Percentiles rank a stretch among this genome's conserved stretches.
These are phyloP conservation scores for Dasysyrphus tricinctus DNA, from an alignment of 2,888 invertebrate species.

Conservation along the genomic window DNA sequence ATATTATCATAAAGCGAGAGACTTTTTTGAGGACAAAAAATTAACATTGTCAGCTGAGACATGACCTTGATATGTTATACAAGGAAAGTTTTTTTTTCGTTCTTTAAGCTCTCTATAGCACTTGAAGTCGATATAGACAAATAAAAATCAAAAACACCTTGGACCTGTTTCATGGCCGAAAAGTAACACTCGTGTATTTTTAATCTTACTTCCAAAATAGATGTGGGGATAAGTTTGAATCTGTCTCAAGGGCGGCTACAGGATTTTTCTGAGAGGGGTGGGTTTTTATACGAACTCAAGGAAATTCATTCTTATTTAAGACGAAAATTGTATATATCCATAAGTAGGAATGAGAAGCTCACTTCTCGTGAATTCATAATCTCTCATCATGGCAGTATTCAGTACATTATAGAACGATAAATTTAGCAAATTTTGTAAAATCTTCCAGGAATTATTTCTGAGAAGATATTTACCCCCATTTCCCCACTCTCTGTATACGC, in stretches of 20 bases:
- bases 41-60: slow-evolving; percentile 18
- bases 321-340: no score
- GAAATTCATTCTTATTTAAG: no score
- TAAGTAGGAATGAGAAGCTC: no score
- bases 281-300: neutral
- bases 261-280: neutral
- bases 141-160: neutral
- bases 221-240: neutral
- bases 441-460: neutral
- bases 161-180: slow-evolving; percentile 31
- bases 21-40: neutral
- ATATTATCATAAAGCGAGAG: slow-evolving; percentile 24
- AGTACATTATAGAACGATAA: no score
- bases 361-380: no score
- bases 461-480: neutral
- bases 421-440: no score
- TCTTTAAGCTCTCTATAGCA: neutral
- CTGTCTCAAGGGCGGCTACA: neutral
- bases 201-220: slow-evolving; percentile 19
- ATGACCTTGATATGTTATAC: neutral
- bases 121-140: neutral
- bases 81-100: neutral
- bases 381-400: no score
- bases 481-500: neutral
- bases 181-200: neutral